These are phyloP conservation scores for Maccullochella peelii DNA, from an alignment of 2,113 vertebrate species.

Conservation along the genomic window DNA sequence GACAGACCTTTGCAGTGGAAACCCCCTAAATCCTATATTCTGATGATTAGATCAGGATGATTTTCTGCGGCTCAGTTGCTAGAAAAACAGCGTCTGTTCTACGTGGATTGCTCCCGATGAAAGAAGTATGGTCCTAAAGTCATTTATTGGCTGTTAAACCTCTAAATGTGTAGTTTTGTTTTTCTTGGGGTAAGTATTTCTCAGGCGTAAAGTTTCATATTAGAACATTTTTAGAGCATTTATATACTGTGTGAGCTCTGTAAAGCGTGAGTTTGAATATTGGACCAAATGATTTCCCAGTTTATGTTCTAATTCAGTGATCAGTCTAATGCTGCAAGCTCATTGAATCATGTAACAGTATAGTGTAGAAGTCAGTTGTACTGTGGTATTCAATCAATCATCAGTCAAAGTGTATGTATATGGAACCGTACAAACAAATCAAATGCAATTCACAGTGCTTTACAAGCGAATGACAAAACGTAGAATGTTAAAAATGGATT, in stretches of 20 bases:
- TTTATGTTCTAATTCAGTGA: constrained; percentile 14
- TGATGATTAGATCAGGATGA: constrained; percentile 57
- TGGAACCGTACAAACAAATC: too few relatives aligned
- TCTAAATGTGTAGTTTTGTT: constrained; percentile 61
- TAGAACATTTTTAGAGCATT: constrained; percentile 36
- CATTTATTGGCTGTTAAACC: constrained; percentile 58
- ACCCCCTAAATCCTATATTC: constrained; percentile 36
- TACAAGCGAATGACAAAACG: too few relatives aligned
- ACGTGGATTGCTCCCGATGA: constrained; percentile 59
- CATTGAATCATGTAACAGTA: background rate
- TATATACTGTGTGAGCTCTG: constrained; percentile 14
- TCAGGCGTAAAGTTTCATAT: constrained; percentile 53
- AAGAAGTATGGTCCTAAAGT: constrained; percentile 45
- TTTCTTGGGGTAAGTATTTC: constrained; percentile 58
- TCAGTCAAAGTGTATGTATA: too few relatives aligned
- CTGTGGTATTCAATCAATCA: background rate
- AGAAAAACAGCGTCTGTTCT: constrained; percentile 59
- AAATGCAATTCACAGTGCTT: too few relatives aligned
- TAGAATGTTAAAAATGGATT: too few relatives aligned
- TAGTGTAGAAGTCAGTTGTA: background rate
- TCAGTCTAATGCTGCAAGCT: background rate
- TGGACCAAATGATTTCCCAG: constrained; percentile 2
- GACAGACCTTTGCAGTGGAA: constrained; percentile 44
- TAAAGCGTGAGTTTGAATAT: background rate
- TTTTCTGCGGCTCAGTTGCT: constrained; percentile 66